Evolutionary conservation across 1,140 invertebrate genomes (phyloP), one percentile per base, ranked within the genome.

Genomic region (Hyles euphorbiae): DNA sequence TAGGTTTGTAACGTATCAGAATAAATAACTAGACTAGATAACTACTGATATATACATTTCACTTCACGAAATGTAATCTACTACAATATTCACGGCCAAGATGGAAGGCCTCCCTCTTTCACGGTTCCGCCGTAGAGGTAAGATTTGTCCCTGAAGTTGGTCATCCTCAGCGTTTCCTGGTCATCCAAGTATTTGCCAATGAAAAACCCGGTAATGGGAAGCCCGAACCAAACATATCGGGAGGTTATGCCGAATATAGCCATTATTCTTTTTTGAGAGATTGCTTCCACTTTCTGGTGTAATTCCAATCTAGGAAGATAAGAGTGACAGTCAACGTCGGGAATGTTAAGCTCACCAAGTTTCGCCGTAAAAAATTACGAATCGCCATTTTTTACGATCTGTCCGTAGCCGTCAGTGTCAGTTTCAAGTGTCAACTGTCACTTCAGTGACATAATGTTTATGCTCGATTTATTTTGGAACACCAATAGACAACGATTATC

Each of bases 101-200:
- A 92, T 58, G 95, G 95, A 63, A 82, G 73, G 68, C 94, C 92
- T 7, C 92, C 93, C 64, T 92, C 91, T 67, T 91, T 91, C 0
- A 92, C 81, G 50, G 79, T 83, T 59, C 92, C 90, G 10, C 94
- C 94, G 81, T 93, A 96, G 4, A 96, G 81, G 33, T 91, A 91
- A 73, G 94, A 95, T 79, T 94, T 96, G 72, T 96, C 95, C 61
- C 95, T 91, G 78, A 93, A 96, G 40, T 80, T 80, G 1, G 90
- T 91, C 91, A 95, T 92, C 47, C 94, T 91, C 45, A 92, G 81
- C 6, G 92, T 92, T 87, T 96, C 94, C 60, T 91, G 86, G 3
- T 83, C 77, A 74, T 96, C 94, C 12, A 96, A 60, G 62, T 80
- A 93, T 60, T 85, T 86, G 2, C 95, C 95, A 65, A 95, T 64